Conservation (phyloP, 2,113 vertebrate species). For the Neoarius graeffei region DNA sequence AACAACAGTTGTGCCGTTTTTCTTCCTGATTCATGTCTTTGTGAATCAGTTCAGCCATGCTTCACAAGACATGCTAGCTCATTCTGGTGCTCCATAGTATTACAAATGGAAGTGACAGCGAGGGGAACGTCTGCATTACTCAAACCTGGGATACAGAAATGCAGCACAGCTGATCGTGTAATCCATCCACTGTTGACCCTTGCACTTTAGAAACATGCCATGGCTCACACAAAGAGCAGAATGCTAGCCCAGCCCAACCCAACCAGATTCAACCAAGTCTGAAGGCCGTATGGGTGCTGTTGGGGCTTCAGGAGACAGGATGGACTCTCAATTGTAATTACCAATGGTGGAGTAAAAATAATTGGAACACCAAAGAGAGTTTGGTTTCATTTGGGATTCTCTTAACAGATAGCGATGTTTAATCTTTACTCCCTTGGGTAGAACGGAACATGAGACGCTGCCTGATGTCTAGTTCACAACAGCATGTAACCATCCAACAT, state of each 20-base stretch:
- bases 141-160: background rate
- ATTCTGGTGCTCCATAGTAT: slow-evolving; percentile 22
- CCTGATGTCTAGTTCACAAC: too few relatives aligned
- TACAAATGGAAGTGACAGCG: slow-evolving; percentile 29
- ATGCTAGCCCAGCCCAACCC: background rate
- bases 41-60: slow-evolving; percentile 18
- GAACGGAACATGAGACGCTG: background rate
- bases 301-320: background rate
- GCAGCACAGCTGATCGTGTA: background rate
- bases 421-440: background rate
- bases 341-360: background rate
- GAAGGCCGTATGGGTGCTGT: background rate
- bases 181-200: background rate
- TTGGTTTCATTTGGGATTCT: too few relatives aligned
- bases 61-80: slow-evolving; percentile 25
- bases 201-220: background rate
- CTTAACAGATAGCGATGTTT: too few relatives aligned
- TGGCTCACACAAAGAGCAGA: background rate
- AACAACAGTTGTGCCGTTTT: slow-evolving; percentile 20
- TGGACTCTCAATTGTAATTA: background rate
- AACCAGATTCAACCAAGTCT: background rate
- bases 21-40: slow-evolving; percentile 48
- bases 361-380: too few relatives aligned
- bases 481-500: too few relatives aligned
- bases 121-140: slow-evolving; percentile 6